A percentile compares a stretch with the other conserved stretches of the same genome.
Evolutionary conservation across 2,797 vertebrate species (phyloP).

Genomic region (Syngnathus rostellatus): DNA sequence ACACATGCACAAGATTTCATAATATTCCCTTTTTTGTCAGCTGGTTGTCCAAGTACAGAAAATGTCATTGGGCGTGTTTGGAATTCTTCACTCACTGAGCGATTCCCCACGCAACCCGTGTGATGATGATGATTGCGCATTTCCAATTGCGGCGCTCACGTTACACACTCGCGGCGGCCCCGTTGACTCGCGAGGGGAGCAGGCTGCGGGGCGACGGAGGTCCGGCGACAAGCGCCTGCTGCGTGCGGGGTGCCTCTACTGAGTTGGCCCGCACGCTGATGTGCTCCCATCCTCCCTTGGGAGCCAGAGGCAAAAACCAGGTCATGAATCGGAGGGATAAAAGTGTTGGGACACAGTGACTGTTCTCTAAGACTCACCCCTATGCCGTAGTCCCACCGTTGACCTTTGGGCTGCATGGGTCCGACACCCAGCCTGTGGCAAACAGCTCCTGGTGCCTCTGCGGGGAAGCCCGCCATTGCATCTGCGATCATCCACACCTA

Average conservation of each 20-base stretch:
- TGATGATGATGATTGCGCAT: not conserved
- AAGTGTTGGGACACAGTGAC: not conserved
- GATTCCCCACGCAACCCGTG: not conserved
- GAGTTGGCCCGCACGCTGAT: slow-evolving; percentile 83
- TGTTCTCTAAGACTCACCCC: slow-evolving; percentile 70
- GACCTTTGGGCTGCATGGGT: slow-evolving; percentile 82
- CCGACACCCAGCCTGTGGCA: slow-evolving; percentile 82
- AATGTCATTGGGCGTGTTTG: not conserved
- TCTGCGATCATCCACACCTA: slow-evolving; percentile 94
- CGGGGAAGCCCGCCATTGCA: slow-evolving; percentile 81
- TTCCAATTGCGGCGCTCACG: not conserved
- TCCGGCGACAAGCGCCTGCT: slow-evolving; percentile 19
- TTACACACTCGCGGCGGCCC: slow-evolving; percentile 61
- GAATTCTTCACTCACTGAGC: not conserved
- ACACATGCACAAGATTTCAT: not conserved
- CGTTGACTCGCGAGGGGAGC: slow-evolving; percentile 53
- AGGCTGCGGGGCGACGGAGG: slow-evolving; percentile 36
- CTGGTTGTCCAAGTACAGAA: not conserved
- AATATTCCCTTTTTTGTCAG: not conserved
- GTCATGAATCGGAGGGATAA: not conserved
- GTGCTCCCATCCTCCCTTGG: slow-evolving; percentile 94
- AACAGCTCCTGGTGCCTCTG: slow-evolving; percentile 80
- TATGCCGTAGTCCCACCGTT: slow-evolving; percentile 90
- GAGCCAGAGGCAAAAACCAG: not conserved
- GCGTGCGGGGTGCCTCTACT: slow-evolving; percentile 56